phyloP scores from a whole-genome alignment of 2,888 invertebrate genomes.

The Girardia tigrina region DNA sequence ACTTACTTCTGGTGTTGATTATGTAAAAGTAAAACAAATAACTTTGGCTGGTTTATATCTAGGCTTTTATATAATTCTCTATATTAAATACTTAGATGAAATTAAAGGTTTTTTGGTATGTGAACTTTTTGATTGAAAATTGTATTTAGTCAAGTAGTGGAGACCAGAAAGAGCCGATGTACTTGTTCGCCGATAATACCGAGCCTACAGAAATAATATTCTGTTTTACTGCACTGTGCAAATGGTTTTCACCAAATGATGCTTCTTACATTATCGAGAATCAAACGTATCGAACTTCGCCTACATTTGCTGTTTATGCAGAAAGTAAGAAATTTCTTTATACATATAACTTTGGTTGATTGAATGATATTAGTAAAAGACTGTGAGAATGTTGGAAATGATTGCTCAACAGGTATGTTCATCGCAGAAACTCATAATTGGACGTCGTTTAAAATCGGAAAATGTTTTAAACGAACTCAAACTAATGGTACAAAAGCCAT shows the following conservation, averaged over 20 bases:
- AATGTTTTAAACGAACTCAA: constrained; percentile 44
- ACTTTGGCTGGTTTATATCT: neutral
- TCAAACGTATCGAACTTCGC: neutral
- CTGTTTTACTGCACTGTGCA: constrained; percentile 44
- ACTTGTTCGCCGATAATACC: constrained; percentile 45
- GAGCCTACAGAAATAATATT: constrained; percentile 48
- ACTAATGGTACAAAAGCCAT: constrained; percentile 42
- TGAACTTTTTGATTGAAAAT: too few relatives aligned
- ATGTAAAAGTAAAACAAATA: neutral
- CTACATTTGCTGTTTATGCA: too few relatives aligned
- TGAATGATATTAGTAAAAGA: neutral
- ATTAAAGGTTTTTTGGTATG: too few relatives aligned
- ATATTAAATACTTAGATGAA: too few relatives aligned
- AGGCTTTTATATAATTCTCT: too few relatives aligned
- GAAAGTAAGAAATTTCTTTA: too few relatives aligned
- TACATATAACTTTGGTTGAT: too few relatives aligned
- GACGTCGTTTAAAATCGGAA: constrained; percentile 48
- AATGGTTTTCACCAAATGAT: constrained; percentile 45
- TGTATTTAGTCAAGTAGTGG: neutral
- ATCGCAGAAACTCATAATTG: constrained; percentile 50
- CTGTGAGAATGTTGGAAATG: neutral
- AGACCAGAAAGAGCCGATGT: constrained; percentile 37
- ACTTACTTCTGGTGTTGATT: neutral
- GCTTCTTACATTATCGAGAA: neutral
- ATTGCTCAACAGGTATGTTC: constrained; percentile 42